Evolutionary conservation across 2,113 vertebrate genomes (phyloP).

Genomic region (Hydrochoerus hydrochaeris): DNA sequence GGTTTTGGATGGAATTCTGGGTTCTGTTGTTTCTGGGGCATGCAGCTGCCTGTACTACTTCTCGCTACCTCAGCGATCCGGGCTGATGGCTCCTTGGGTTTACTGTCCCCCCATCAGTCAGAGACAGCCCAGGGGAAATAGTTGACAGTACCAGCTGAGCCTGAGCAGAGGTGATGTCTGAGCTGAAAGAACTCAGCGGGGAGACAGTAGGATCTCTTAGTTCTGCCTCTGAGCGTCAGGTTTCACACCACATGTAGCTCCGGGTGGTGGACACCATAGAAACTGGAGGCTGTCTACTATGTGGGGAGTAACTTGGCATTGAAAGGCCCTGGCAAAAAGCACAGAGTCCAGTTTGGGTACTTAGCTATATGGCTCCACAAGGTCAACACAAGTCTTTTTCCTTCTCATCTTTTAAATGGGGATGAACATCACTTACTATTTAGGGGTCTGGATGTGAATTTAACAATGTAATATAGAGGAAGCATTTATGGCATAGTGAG

Average conservation of each 20-base stretch:
- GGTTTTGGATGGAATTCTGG: slow-evolving; percentile 48
- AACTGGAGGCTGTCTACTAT: neutral
- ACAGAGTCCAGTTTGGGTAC: neutral
- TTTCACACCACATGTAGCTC: neutral
- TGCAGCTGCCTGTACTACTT: slow-evolving; percentile 62
- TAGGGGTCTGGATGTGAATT: neutral
- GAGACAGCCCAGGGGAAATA: slow-evolving; percentile 42
- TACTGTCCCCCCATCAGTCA: slow-evolving; percentile 39
- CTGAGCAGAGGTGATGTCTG: neutral
- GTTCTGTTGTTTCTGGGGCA: slow-evolving; percentile 43
- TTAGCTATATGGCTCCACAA: neutral
- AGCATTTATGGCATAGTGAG: rapidly evolving
- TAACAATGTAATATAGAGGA: neutral
- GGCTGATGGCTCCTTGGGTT: neutral
- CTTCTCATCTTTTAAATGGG: neutral
- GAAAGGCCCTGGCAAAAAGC: neutral
- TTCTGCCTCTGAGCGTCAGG: neutral
- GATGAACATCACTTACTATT: neutral
- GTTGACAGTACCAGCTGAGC: slow-evolving; percentile 63
- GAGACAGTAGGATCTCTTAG: neutral
- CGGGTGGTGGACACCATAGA: neutral
- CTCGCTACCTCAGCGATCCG: slow-evolving; percentile 16
- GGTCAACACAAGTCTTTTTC: neutral
- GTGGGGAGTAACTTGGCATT: neutral
- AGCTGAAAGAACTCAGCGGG: neutral